Evolutionary conservation across 2,113 vertebrate species (phyloP).

Genomic region (Strix uralensis): DNA sequence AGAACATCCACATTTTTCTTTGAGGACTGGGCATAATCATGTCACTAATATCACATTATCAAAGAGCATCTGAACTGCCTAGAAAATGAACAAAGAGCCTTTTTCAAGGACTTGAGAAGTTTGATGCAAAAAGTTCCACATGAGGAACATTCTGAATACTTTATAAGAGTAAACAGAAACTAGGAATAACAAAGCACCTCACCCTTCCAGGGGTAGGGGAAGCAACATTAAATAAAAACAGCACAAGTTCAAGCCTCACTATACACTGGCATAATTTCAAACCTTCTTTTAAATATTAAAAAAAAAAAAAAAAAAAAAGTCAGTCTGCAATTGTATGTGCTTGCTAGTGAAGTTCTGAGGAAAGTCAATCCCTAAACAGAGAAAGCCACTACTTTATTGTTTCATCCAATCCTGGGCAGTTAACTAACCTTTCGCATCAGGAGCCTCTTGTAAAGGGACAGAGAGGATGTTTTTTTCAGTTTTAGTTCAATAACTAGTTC

Average conservation of each 20-base stretch:
- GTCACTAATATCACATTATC: not conserved
- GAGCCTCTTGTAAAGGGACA: not conserved
- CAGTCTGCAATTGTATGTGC: not conserved
- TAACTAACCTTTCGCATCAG: not conserved
- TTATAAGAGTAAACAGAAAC: not conserved
- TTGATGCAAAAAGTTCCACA: not conserved
- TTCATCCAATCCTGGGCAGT: not conserved
- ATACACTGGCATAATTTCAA: not conserved
- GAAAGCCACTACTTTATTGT: not conserved
- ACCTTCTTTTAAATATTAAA: not conserved
- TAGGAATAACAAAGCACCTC: not conserved
- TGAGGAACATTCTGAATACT: not conserved
- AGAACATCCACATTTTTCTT: not conserved
- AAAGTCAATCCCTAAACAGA: not conserved
- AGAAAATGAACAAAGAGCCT: not conserved
- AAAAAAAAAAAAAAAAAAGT: not conserved
- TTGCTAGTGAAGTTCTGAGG: not conserved
- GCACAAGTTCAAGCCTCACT: not conserved
- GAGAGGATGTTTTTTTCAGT: not conserved
- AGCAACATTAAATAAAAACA: not conserved
- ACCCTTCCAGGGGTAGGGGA: not conserved
- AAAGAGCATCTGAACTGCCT: not conserved
- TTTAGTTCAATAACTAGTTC: not conserved
- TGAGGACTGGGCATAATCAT: not conserved
- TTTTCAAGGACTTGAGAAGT: not conserved